Conservation (phyloP, 2,797 vertebrate species). For the Apogon hyalosoma region DNA sequence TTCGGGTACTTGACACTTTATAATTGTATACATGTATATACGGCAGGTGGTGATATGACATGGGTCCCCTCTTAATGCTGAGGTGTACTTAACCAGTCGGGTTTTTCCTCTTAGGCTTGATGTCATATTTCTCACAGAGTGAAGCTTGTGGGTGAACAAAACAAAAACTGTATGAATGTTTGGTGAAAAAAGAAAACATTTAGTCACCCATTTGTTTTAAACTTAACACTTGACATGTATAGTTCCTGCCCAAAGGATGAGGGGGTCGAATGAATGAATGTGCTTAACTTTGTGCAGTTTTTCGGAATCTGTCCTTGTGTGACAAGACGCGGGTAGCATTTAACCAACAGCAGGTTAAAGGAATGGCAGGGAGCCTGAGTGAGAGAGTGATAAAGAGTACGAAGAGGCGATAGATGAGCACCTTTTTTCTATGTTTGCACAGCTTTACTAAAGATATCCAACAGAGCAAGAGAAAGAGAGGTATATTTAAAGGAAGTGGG, state of each 20-base stretch:
- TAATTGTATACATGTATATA: conserved; percentile 86
- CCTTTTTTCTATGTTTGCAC: conserved; percentile 87
- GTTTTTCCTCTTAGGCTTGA: conserved; percentile 81
- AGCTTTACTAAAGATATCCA: conserved; percentile 87
- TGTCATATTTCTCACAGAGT: conserved; percentile 81
- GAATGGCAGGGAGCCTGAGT: conserved; percentile 76
- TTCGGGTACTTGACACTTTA: conserved; percentile 91
- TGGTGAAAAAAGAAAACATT: conserved; percentile 55
- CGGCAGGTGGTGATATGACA: conserved; percentile 82
- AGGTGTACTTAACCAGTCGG: conserved; percentile 80
- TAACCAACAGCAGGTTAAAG: conserved; percentile 79
- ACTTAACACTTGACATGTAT: conserved; percentile 80
- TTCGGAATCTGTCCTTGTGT: conserved; percentile 78
- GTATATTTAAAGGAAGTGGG: conserved; percentile 79
- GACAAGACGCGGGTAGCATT: conserved; percentile 79
- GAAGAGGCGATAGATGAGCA: conserved; percentile 78
- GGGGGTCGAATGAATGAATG: conserved; percentile 72
- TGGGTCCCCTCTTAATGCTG: conserved; percentile 80
- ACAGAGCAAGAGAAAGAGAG: conserved; percentile 58
- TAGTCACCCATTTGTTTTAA: conserved; percentile 75
- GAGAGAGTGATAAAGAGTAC: conserved; percentile 70
- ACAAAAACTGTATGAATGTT: conserved; percentile 79
- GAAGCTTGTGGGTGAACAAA: conserved; percentile 74
- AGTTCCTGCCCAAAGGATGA: conserved; percentile 81
- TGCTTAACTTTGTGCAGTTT: conserved; percentile 81